phyloP scores from a whole-genome alignment of 2,888 invertebrate species.

The Sphinx pinastri region DNA sequence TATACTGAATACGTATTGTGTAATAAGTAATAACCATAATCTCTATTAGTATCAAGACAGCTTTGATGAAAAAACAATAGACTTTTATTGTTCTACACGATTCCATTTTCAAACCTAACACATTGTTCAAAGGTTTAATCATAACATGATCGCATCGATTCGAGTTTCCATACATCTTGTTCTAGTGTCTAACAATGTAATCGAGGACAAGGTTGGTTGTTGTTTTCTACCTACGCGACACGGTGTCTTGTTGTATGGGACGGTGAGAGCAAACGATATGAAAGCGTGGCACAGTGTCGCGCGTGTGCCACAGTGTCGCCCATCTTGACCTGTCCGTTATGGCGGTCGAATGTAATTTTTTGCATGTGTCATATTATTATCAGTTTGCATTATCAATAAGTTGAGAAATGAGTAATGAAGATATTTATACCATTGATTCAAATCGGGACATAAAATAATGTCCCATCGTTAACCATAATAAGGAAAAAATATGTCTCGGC shows the following conservation, averaged over 20 bases:
- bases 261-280: conserved; percentile 13
- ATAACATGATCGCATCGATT: conserved; percentile 27
- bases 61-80: background rate
- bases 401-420: too few relatives aligned
- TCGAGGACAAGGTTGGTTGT: conserved; percentile 29
- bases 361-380: background rate
- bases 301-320: conserved; percentile 6
- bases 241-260: conserved; percentile 22
- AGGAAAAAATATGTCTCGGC: background rate
- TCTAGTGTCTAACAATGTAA: conserved; percentile 29
- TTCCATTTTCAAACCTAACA: conserved; percentile 12
- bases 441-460: background rate
- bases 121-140: conserved; percentile 21
- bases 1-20: too few relatives aligned
- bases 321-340: conserved; percentile 18
- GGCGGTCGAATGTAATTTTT: conserved; percentile 17
- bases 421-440: too few relatives aligned
- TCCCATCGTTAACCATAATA: background rate
- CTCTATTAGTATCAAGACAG: too few relatives aligned
- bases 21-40: too few relatives aligned
- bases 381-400: background rate
- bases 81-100: background rate
- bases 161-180: conserved; percentile 29
- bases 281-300: conserved; percentile 13
- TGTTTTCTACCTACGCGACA: conserved; percentile 27